phyloP scores from a whole-genome alignment of 2,888 invertebrate species.

The Hyles lineata region DNA sequence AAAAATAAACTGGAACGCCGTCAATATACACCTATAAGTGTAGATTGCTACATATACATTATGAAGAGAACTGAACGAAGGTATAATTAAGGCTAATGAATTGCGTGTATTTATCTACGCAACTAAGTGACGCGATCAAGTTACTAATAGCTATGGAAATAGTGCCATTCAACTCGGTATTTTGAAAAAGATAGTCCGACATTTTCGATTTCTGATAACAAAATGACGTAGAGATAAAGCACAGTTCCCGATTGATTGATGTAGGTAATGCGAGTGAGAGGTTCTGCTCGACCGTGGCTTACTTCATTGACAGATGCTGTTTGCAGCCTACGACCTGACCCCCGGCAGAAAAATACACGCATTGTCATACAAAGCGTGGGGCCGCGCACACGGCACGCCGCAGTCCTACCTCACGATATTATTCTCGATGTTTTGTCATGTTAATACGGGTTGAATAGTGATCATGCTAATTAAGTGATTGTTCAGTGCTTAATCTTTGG shows the following conservation, averaged over 20 bases:
- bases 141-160: conserved; percentile 20
- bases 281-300: conserved; percentile 69
- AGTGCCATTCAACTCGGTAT: background rate
- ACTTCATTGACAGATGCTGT: conserved; percentile 71
- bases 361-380: conserved; percentile 71
- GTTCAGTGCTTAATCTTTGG: conserved; percentile 6
- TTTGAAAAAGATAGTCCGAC: background rate
- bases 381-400: conserved; percentile 32
- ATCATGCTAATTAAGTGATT: conserved; percentile 19
- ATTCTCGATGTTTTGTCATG: conserved; percentile 23
- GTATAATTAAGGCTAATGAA: conserved; percentile 19
- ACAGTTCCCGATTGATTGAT: conserved; percentile 17
- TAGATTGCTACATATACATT: background rate
- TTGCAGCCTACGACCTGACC: conserved; percentile 64
- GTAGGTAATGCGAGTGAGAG: conserved; percentile 62
- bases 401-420: conserved; percentile 10
- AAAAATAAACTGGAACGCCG: too few relatives aligned
- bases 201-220: background rate
- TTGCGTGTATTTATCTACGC: conserved; percentile 1
- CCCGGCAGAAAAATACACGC: conserved; percentile 57
- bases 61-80: background rate
- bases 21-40: background rate
- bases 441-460: conserved; percentile 21
- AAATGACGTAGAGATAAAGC: conserved; percentile 9
- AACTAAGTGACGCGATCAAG: background rate